Percentiles rank a stretch among this genome's conserved stretches.
Conservation (phyloP, 2,797 vertebrate species). For the Eurystomus glaucurus region DNA sequence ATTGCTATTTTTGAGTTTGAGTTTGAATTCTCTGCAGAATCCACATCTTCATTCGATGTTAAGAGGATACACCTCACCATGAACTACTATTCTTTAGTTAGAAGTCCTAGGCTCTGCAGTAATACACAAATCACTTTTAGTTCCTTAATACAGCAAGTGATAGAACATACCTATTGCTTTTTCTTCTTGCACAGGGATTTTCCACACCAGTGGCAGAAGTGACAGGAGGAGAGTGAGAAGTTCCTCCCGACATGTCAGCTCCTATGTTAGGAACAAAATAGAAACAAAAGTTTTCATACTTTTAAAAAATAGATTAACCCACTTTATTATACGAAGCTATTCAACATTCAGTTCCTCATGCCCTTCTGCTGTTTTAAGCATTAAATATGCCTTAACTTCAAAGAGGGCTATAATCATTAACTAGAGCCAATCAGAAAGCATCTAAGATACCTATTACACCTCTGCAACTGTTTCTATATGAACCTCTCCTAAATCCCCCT, state of each 20-base stretch:
- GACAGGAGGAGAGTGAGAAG: slow-evolving; percentile 95
- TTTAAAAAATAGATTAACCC: neutral
- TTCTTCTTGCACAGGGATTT: slow-evolving; percentile 95
- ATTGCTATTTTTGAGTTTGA: neutral
- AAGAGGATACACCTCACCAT: neutral
- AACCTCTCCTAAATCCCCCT: slow-evolving; percentile 54
- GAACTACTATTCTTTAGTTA: neutral
- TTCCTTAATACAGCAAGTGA: neutral
- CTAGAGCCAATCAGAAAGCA: slow-evolving; percentile 24
- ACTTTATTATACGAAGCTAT: neutral
- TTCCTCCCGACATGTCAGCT: slow-evolving; percentile 96
- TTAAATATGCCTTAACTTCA: neutral
- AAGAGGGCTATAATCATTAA: slow-evolving; percentile 10
- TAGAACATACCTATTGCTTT: slow-evolving; percentile 89
- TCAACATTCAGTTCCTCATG: neutral
- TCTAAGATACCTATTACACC: slow-evolving; percentile 68
- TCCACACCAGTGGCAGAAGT: slow-evolving; percentile 96
- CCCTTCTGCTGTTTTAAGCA: neutral
- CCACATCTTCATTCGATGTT: neutral
- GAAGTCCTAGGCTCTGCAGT: neutral
- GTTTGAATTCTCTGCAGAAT: neutral
- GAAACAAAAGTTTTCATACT: neutral
- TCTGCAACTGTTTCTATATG: slow-evolving; percentile 56
- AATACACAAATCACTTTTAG: neutral
- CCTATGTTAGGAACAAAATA: slow-evolving; percentile 81